Conservation (phyloP, 1,140 invertebrate species). For the Euura saliciscinereae region DNA sequence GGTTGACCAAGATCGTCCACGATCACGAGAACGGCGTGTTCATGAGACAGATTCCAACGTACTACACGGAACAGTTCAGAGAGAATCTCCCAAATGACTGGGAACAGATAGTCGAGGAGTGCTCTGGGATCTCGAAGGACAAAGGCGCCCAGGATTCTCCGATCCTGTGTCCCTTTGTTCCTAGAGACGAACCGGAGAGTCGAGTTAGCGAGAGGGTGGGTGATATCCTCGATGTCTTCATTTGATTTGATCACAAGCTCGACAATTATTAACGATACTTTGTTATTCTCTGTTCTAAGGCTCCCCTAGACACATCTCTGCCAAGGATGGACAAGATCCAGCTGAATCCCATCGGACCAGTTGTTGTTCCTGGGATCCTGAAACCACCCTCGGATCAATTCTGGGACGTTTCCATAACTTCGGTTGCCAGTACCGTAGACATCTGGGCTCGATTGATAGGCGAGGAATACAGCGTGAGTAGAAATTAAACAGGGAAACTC, state of each 20-base stretch:
- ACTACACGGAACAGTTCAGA: slow-evolving; percentile 58
- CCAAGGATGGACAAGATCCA: slow-evolving; percentile 24
- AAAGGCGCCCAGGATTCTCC: slow-evolving; percentile 56
- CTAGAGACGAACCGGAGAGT: background rate
- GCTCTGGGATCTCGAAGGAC: slow-evolving; percentile 55
- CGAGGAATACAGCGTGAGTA: slow-evolving; percentile 62
- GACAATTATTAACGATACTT: too few relatives aligned
- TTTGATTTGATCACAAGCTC: too few relatives aligned
- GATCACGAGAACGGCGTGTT: slow-evolving; percentile 61
- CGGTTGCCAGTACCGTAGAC: slow-evolving; percentile 59
- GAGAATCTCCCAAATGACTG: slow-evolving; percentile 64
- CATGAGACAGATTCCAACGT: slow-evolving; percentile 37
- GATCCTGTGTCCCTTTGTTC: slow-evolving; percentile 46
- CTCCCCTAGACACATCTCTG: background rate
- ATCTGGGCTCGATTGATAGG: slow-evolving; percentile 64
- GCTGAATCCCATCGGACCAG: slow-evolving; percentile 27
- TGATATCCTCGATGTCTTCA: slow-evolving; percentile 4
- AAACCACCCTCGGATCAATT: slow-evolving; percentile 58
- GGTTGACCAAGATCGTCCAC: slow-evolving; percentile 58
- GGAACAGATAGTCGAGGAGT: slow-evolving; percentile 58
- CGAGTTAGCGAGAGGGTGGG: slow-evolving; percentile 17
- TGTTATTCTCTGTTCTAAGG: background rate
- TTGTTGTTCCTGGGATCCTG: slow-evolving; percentile 44
- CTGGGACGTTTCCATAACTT: slow-evolving; percentile 64
- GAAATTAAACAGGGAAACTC: background rate